Base-by-base conservation (phyloP, 2,113 vertebrate species). In the Clarias gariepinus region DNA sequence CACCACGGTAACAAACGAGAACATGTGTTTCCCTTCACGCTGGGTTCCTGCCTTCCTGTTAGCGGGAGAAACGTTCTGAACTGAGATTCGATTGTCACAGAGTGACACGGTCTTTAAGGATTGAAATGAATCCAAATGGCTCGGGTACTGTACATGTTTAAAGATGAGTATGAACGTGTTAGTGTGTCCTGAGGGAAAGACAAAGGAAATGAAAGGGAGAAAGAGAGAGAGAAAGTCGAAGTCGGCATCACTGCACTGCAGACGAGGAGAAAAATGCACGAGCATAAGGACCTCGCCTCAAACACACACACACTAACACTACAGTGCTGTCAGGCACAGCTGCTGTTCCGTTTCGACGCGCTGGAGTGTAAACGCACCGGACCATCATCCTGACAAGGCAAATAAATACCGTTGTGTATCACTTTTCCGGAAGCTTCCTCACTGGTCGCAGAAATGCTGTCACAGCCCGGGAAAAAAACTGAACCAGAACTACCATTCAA, bases 1-100 rank as follows among this genome's bases (percentile, higher is more conserved):
- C 92, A 89, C 89, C 88, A 83, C 80, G 86, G 87, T 91, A 92
- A 94, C 89, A 90, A 91, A 93, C 81, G 86, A 84, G 78, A 23
- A 33, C 12, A 84, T 64, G 33, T 13, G 58, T 61, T 84, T 86
- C 36, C 64, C 19, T 41, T 76, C 11, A n/a, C 2, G 33, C 68
- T 83, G 82, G 55, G 80, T 36, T 57, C 2, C 71, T 18, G 79
- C 19, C 63, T 79, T 78, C 47, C 23, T 66, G 64, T 66, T 87
- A 86, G 78, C 79, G 76, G 85, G 87, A 78, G 7, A 84, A 79
- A 84, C 12, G 3, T 76, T 61, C 25, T 28, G 83, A 55, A 61
- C 23, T 9, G 3, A 60, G 86, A 19, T 47, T 25, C 1, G 13
- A 21, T 83, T 83, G 84, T 33, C n/a, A 82, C 83, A 79, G 55